Base-by-base conservation (phyloP, 2,888 invertebrate species). In the Rapana venosa region DNA sequence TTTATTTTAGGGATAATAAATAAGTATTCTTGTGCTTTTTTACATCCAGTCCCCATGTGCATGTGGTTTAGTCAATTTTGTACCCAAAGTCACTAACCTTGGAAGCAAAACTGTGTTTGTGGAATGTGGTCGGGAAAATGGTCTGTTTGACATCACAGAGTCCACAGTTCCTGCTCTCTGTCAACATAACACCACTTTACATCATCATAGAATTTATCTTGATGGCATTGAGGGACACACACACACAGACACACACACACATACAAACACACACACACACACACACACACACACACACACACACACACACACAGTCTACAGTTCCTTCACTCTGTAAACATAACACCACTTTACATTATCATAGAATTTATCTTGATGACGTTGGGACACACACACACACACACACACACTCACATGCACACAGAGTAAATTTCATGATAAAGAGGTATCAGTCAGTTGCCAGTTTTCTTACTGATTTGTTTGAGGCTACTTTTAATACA, bases 151-250 rank as follows among this genome's bases (percentile, higher is more conserved):
- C 94, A 96, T 95, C 47, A 96, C 96, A 81, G 96, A 96, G 92
- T 96, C 96, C 20, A 95, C 94, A 47, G 96, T 96, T 36, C 96
- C 96, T n/a, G 96, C 95, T 84, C 96, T 92, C 96, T 96, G 92
- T 83, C 93, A 92, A 74, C 74, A 74, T n/a, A 61, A 4, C 22
- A 47, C 47, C 47, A 47, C 8, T 47, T 47, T 47, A 47, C 47
- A 47, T 47, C 47, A 47, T 47, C 47, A 47, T 8, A 47, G 47
- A 47, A 47, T 47, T 47, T 8, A 47, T 47, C 2, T 8, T 47
- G 47, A 2, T 47, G 47, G 8, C 2, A 8, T 47, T 47, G 47
- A 8, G 47, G n/a, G n/a, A 74, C 74, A 74, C 74, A 74, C 26
- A 13, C 13, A 74, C 26, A 70, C 70, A 70, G 26, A 0, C 70